Evolutionary conservation across 2,888 invertebrate species (phyloP), one percentile per base, ranked within the genome.

Genomic region (Caenorhabditis sp.): DNA sequence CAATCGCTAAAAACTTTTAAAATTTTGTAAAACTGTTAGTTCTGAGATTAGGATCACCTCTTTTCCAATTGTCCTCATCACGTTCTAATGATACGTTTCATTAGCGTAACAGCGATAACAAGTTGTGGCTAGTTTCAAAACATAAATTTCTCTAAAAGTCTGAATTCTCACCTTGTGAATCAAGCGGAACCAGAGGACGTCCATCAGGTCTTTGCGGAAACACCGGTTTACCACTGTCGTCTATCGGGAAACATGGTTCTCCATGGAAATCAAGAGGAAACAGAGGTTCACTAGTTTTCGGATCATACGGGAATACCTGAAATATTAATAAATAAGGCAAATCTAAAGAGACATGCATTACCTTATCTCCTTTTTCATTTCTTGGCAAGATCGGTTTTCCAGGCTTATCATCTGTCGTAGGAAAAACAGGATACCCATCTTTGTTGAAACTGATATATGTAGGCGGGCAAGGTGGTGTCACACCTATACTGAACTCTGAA

Each of bases 221-320:
- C 20, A 63, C 56, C 3, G 65, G 73, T 52, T 63, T 59, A 25
- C 68, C 73, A 20, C 65, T 62, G 43, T 68, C 68, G 17, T 63
- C 68, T 0, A 73, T 10, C 49, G 73, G 73, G 12, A 73, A 56
- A 26, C 68, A 68, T 5, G 67, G 53, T 3, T 59, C 63, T 5
- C 73, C 73, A 0, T 68, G 65, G 23, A 67, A 66, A 57, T 73
- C 65, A 3, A 73, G 60, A 1, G 73, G 73, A 56, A 73, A 73
- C 5, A 73, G 25, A 1, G 73, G 73, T n/a, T 62, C 43, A 20
- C 8, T 2, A 3, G 50, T 63, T 36, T 20, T 63, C 59, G 50
- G 64, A 72, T 36, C 57, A 62, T 3, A n/a, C 7, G 73, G 73
- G 57, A 69, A 73, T 5, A 73, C 63, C 68, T 73, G 62, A 27